These are phyloP conservation scores for Agonum fuliginosum DNA, from an alignment of 2,888 invertebrate genomes.

Conservation along the genomic window DNA sequence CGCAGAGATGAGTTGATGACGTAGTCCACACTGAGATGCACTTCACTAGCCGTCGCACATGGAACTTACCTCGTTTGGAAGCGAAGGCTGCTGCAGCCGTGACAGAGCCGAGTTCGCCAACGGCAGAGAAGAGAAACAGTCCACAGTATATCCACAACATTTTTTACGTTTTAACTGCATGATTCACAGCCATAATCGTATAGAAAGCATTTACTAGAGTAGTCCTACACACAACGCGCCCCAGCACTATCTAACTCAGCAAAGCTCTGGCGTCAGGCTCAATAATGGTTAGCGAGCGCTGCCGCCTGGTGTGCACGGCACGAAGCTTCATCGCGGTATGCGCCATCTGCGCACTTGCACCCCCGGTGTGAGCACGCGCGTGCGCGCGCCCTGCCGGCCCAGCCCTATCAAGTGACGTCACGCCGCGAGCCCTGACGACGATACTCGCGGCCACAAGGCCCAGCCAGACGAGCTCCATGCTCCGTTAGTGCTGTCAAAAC, in stretches of 20 bases:
- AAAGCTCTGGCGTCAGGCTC: constrained; percentile 62
- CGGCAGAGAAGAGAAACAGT: constrained; percentile 68
- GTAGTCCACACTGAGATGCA: too few relatives aligned
- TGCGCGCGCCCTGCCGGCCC: constrained; percentile 66
- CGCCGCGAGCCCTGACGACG: constrained; percentile 59
- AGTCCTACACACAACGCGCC: constrained; percentile 67
- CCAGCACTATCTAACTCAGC: constrained; percentile 63
- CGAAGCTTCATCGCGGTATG: constrained; percentile 70
- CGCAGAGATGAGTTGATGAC: too few relatives aligned
- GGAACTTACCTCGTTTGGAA: constrained; percentile 70
- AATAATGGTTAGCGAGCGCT: constrained; percentile 59
- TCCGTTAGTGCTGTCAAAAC: too few relatives aligned
- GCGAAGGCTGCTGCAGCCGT: constrained; percentile 67
- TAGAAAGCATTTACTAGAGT: constrained; percentile 59
- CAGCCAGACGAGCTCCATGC: constrained; percentile 25
- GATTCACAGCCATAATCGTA: constrained; percentile 71
- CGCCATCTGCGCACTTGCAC: constrained; percentile 66
- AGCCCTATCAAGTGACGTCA: constrained; percentile 64
- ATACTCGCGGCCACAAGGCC: constrained; percentile 33
- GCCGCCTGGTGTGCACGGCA: constrained; percentile 68
- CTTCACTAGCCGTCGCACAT: too few relatives aligned
- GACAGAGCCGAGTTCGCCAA: constrained; percentile 67
- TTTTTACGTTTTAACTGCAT: constrained; percentile 71
- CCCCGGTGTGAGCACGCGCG: constrained; percentile 67
- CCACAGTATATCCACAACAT: constrained; percentile 71